These are phyloP conservation scores for Phoebastria nigripes DNA, from an alignment of 2,797 vertebrate genomes.

Conservation along the genomic window DNA sequence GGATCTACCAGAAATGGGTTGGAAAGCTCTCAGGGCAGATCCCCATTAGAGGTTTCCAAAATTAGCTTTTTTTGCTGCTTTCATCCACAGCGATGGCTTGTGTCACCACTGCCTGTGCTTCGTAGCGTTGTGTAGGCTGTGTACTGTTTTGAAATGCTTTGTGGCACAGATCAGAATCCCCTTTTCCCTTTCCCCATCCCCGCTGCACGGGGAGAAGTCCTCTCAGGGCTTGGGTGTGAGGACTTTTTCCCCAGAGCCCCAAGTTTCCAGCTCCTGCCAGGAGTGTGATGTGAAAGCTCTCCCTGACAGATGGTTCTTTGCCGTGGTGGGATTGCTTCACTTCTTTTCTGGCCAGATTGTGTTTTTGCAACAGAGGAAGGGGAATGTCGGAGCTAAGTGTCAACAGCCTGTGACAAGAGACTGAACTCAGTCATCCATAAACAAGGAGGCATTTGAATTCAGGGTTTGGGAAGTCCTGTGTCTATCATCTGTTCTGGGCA, in stretches of 20 bases:
- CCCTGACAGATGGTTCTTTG: neutral
- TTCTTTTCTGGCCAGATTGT: neutral
- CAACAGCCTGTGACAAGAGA: neutral
- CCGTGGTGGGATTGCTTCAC: neutral
- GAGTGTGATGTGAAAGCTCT: neutral
- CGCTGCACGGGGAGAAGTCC: accelerated
- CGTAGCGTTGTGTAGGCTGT: accelerated
- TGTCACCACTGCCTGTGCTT: neutral
- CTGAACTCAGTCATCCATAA: neutral
- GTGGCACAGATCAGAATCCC: accelerated
- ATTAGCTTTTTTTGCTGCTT: neutral
- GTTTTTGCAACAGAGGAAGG: neutral
- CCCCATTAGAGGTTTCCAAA: accelerated
- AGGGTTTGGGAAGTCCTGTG: neutral
- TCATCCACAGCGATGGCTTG: neutral
- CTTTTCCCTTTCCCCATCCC: neutral
- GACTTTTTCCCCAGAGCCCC: neutral
- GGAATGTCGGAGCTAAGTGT: neutral
- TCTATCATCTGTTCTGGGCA: neutral
- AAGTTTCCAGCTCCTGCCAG: neutral
- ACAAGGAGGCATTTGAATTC: neutral
- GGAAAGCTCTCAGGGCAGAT: neutral
- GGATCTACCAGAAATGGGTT: accelerated
- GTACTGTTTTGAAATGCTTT: accelerated
- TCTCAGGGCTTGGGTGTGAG: neutral